Conservation (phyloP, 2,888 invertebrate genomes). For the Baccha elongata region DNA sequence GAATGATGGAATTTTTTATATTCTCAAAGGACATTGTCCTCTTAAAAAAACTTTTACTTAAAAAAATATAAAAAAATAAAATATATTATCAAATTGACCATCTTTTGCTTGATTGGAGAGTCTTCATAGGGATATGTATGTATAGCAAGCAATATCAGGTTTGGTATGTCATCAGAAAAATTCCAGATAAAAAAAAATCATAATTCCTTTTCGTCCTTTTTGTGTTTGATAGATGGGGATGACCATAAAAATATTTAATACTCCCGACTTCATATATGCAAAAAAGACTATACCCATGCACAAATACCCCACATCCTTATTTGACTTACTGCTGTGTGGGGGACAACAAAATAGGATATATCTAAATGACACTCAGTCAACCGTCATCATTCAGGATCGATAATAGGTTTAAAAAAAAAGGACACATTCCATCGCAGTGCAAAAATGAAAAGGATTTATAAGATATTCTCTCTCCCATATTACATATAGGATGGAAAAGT, state of each 20-base stretch:
- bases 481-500: constrained; percentile 10
- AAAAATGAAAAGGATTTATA: constrained; percentile 42
- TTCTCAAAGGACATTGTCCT: not conserved
- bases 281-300: constrained; percentile 22
- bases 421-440: constrained; percentile 42
- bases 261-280: constrained; percentile 45
- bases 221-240: constrained; percentile 24
- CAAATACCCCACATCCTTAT: constrained; percentile 16
- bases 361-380: constrained; percentile 55
- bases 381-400: constrained; percentile 58
- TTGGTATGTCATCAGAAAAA: not conserved
- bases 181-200: constrained; percentile 17
- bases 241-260: constrained; percentile 68
- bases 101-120: constrained; percentile 62
- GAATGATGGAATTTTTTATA: constrained; percentile 6
- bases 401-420: constrained; percentile 40
- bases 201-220: constrained; percentile 9
- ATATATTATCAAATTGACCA: constrained; percentile 41
- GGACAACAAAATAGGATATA: constrained; percentile 33
- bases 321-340: constrained; percentile 20
- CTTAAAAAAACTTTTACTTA: not conserved
- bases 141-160: not conserved
- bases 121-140: constrained; percentile 1
- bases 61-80: constrained; percentile 60
- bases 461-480: constrained; percentile 18